A percentile compares a stretch with the other conserved stretches of the same genome.
Evolutionary conservation across 1,140 invertebrate genomes (phyloP).

Genomic region (Trichomalopsis sarcophagae): DNA sequence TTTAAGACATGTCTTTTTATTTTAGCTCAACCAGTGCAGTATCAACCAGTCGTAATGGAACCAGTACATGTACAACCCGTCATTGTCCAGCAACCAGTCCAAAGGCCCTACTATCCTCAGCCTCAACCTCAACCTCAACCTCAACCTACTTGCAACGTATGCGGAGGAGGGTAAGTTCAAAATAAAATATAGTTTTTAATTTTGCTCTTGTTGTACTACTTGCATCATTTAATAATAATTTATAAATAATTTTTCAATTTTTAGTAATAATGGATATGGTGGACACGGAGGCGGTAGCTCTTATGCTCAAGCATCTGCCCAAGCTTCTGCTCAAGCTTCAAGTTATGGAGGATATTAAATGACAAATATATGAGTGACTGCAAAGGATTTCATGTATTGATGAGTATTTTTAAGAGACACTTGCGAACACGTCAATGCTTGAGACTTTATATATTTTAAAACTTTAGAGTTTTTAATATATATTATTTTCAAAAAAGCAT

Average conservation of each 20-base stretch:
- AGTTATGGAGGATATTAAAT: constrained; percentile 40
- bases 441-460: constrained; percentile 14
- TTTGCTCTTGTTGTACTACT: too few species aligned
- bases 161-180: constrained; percentile 25
- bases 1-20: not conserved
- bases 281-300: constrained; percentile 36
- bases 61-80: constrained; percentile 52
- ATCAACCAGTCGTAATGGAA: constrained; percentile 51
- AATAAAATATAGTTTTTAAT: not conserved
- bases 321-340: constrained; percentile 51
- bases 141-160: constrained; percentile 45
- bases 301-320: constrained; percentile 58
- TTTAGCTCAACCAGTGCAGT: constrained; percentile 19
- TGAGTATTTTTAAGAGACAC: not conserved
- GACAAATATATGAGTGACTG: not conserved
- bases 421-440: not conserved
- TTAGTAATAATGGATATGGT: constrained; percentile 7
- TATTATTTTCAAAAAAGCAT: not conserved
- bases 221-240: too few species aligned
- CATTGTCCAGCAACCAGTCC: not conserved
- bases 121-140: constrained; percentile 26
- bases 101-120: constrained; percentile 18
- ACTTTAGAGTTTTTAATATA: not conserved
- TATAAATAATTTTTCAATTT: constrained; percentile 7
- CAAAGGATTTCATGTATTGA: not conserved